Evolutionary conservation across 2,797 vertebrate genomes (phyloP).

Genomic region (Notamacropus eugenii): DNA sequence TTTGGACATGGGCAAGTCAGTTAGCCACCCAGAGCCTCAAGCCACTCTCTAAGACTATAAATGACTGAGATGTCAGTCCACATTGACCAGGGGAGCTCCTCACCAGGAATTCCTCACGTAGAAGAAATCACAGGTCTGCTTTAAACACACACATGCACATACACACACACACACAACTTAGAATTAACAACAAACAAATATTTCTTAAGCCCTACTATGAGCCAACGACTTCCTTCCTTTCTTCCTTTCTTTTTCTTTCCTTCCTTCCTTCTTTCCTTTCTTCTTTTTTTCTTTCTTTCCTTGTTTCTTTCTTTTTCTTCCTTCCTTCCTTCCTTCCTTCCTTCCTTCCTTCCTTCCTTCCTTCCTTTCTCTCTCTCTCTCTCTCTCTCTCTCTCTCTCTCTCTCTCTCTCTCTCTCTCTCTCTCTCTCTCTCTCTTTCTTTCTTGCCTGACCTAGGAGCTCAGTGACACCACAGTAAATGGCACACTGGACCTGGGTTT

Average conservation of each 20-base stretch:
- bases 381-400: background rate
- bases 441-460: background rate
- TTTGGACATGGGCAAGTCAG: background rate
- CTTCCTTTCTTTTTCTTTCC: background rate
- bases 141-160: background rate
- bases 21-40: background rate
- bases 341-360: no score
- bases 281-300: no score
- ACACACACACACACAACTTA: background rate
- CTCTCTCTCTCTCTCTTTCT: background rate
- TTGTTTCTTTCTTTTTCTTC: no score
- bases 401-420: background rate
- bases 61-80: background rate
- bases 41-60: background rate
- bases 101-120: background rate
- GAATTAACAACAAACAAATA: background rate
- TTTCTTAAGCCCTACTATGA: background rate
- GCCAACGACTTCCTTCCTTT: background rate
- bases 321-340: no score
- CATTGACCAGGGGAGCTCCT: background rate
- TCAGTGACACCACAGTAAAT: background rate
- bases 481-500: background rate
- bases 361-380: no score
- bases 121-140: background rate
- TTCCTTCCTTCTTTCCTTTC: no score